phyloP scores from a whole-genome alignment of 2,797 vertebrate genomes.

The Myotis daubentonii region DNA sequence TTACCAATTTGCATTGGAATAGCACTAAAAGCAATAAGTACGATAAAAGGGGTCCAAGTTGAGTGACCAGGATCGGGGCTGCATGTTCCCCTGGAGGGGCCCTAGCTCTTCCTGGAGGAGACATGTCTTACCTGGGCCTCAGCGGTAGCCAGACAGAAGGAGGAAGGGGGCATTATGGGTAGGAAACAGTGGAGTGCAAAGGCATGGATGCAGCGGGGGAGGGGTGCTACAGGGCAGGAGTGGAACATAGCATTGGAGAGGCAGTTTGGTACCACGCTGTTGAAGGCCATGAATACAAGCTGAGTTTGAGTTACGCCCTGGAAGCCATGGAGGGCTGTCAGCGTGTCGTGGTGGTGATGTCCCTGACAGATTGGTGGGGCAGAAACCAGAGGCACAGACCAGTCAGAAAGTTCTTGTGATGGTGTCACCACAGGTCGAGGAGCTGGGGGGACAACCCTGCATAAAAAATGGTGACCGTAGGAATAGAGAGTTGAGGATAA shows the following conservation, averaged over 20 bases:
- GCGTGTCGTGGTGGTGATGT: neutral
- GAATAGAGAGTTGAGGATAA: neutral
- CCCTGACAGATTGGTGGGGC: neutral
- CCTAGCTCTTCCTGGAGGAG: neutral
- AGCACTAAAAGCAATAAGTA: neutral
- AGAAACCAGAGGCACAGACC: neutral
- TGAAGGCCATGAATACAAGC: neutral
- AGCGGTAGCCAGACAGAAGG: neutral
- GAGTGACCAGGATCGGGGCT: neutral
- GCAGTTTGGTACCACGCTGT: neutral
- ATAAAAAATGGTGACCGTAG: neutral
- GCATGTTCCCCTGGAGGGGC: neutral
- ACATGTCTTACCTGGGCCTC: neutral
- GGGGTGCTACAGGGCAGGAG: neutral
- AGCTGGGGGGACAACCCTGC: neutral
- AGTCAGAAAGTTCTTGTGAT: neutral
- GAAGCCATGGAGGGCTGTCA: neutral
- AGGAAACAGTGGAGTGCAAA: neutral
- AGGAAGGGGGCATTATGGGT: neutral
- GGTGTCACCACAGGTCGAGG: neutral
- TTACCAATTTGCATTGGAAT: neutral
- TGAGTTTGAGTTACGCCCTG: neutral
- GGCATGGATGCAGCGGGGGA: neutral
- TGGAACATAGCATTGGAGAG: neutral
- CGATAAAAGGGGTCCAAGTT: neutral